Evolutionary conservation across 2,888 invertebrate genomes (phyloP), one percentile per base, ranked within the genome.

Genomic region (Ennomos quercinarius): DNA sequence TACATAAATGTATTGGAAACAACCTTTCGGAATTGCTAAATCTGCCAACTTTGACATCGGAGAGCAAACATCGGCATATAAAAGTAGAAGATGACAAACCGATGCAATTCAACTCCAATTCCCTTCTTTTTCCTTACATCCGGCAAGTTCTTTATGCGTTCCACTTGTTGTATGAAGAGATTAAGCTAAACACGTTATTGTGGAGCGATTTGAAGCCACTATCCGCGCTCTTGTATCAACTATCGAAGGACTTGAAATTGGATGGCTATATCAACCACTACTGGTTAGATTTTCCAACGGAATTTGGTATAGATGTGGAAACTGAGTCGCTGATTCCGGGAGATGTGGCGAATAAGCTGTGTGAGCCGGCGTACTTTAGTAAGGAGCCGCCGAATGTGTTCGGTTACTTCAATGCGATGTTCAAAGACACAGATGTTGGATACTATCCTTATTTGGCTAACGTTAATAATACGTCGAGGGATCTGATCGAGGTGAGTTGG

Each of bases 151-250:
- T 98, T 57, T 97, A 95, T 78, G 94, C 96, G 0, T 91, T 99
- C 38, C 99, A 99, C 89, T 90, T 99, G 36, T 93, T 98, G 0
- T 98, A 98, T 76, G 98, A 99, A 93, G 98, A 98, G 78, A 91
- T 97, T 5, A 98, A 98, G 80, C 83, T 98, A 56, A 96, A 97
- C 74, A 93, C 94, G 0, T 87, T 96, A 0, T 87, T 96, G 67
- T 93, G 94, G 46, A 95, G 95, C 56, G 95, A 96, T 69, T 81
- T 97, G 62, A 93, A 94, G 53, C 93, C 95, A 0, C 78, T 98
- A 41, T 96, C 95, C 0, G 78, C 89, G 66, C 94, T 98, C 57
- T 84, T 98, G 38, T 95, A 96, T 76, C 96, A 96, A 77, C 80
- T 98, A 42, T 94, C 97, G 0, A 93, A 93, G 42, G 98, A 98